Conservation (phyloP, 2,113 vertebrate genomes). For the Nothoprocta perdicaria region DNA sequence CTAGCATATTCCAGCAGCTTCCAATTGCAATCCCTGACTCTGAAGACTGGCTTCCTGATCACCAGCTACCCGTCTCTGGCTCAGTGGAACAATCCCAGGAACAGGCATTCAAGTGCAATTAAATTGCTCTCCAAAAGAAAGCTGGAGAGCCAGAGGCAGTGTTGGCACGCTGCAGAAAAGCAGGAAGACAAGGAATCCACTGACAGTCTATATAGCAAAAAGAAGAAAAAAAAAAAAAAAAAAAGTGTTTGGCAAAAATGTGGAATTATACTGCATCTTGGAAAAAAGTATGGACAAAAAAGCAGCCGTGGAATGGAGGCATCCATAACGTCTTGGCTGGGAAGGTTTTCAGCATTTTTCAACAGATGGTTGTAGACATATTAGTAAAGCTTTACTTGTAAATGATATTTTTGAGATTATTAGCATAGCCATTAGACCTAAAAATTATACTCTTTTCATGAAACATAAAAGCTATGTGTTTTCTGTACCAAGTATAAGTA, state of each 20-base stretch:
- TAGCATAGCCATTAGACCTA: not conserved
- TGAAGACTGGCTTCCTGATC: constrained; percentile 22
- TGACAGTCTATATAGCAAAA: constrained; percentile 35
- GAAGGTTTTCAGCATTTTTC: constrained; percentile 18
- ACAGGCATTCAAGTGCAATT: constrained; percentile 46
- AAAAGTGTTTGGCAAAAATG: constrained; percentile 7
- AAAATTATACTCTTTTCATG: not conserved
- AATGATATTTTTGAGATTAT: constrained; percentile 16
- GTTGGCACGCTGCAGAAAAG: constrained; percentile 30
- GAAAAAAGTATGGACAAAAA: constrained; percentile 39
- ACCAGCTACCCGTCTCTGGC: constrained; percentile 52
- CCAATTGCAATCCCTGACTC: constrained; percentile 29
- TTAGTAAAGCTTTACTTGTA: constrained; percentile 3
- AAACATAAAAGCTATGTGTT: not conserved
- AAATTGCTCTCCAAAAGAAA: constrained; percentile 54
- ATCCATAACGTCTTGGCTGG: not conserved
- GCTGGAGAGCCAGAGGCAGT: constrained; percentile 37
- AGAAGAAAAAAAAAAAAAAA: no score
- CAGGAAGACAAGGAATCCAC: constrained; percentile 45
- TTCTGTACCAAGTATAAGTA: not conserved
- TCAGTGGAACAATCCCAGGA: constrained; percentile 29
- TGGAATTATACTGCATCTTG: constrained; percentile 49
- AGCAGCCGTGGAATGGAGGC: constrained; percentile 38
- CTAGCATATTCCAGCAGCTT: constrained; percentile 31
- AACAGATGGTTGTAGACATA: not conserved